Evolutionary conservation across 92 coral and sea anemone species (phyloP).

Genomic region (Bergia puertoricense): DNA sequence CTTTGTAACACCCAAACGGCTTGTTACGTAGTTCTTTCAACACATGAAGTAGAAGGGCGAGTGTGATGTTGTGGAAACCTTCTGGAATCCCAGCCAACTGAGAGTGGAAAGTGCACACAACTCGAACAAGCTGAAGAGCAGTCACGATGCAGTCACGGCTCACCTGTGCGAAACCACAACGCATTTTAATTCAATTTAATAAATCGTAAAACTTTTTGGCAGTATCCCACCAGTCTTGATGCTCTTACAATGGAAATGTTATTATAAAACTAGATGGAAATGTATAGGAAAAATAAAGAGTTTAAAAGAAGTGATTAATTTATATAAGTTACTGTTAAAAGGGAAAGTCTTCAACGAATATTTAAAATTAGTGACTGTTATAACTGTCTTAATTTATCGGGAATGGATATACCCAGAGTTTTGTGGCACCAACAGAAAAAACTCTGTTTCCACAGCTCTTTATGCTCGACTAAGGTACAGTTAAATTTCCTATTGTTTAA

Average conservation of each 20-base stretch:
- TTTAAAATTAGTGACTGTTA: too few relatives aligned
- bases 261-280: neutral
- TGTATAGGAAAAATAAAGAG: too few relatives aligned
- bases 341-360: too few relatives aligned
- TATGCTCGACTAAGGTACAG: too few relatives aligned
- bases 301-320: too few relatives aligned
- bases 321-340: too few relatives aligned
- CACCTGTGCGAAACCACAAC: slow-evolving; percentile 4
- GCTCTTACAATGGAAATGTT: neutral
- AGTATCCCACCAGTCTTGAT: too few relatives aligned
- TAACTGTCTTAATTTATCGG: too few relatives aligned
- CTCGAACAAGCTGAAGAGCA: slow-evolving; percentile 34
- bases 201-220: neutral
- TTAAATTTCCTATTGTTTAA: too few relatives aligned
- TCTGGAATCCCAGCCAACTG: slow-evolving; percentile 47
- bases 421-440: too few relatives aligned
- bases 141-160: slow-evolving; percentile 7
- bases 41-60: slow-evolving; percentile 65
- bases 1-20: slow-evolving; percentile 42
- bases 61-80: slow-evolving; percentile 55
- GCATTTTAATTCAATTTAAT: neutral
- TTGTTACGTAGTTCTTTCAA: slow-evolving; percentile 39
- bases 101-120: slow-evolving; percentile 30
- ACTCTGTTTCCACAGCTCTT: too few relatives aligned
- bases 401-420: too few relatives aligned